Evolutionary conservation across 2,113 vertebrate genomes (phyloP).

Genomic region (Psephotus haematonotus): DNA sequence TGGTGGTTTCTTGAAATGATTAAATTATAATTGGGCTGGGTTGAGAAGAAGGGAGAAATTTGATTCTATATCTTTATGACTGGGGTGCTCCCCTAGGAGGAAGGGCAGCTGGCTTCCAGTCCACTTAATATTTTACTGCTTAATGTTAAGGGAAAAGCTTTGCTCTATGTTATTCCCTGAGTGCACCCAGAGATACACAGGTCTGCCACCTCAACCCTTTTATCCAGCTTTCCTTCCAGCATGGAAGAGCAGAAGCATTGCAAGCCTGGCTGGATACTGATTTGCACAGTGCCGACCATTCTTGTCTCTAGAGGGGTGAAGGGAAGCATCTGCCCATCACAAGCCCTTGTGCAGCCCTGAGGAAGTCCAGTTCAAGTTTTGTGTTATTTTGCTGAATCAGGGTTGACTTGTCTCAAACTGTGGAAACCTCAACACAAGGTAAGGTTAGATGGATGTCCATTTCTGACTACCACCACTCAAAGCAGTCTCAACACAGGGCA

Average conservation of each 20-base stretch:
- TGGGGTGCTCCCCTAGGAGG: background rate
- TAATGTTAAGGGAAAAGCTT: background rate
- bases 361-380: background rate
- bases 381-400: background rate
- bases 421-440: background rate
- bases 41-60: background rate
- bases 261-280: background rate
- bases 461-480: background rate
- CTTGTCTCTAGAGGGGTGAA: background rate
- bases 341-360: background rate
- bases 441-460: background rate
- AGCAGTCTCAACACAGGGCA: fast-evolving
- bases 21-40: background rate
- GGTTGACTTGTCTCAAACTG: background rate
- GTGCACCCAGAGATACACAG: background rate
- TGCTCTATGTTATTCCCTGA: background rate
- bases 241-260: fast-evolving
- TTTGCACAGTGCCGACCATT: background rate
- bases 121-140: background rate
- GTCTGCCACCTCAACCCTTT: background rate
- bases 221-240: background rate
- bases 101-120: background rate
- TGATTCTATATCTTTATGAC: background rate
- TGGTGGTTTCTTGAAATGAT: background rate
- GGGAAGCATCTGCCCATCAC: background rate